Conservation (phyloP, 2,797 vertebrate genomes). For the Neosilurus hyrtlii region DNA sequence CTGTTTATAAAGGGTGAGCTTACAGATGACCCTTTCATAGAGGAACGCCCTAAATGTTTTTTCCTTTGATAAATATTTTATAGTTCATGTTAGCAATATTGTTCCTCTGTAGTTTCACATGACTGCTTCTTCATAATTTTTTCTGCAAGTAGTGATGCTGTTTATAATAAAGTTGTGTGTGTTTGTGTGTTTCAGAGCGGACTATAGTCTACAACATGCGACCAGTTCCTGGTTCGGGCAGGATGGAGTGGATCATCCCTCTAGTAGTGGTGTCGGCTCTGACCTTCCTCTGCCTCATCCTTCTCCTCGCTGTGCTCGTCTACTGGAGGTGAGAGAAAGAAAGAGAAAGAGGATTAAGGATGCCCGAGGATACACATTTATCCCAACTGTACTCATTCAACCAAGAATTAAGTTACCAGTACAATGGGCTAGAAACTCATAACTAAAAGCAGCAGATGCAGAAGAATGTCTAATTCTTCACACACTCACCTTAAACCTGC, state of each 20-base stretch:
- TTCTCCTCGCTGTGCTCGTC: constrained; percentile 86
- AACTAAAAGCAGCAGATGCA: background rate
- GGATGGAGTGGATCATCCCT: constrained; percentile 89
- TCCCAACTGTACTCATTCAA: background rate
- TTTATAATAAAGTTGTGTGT: background rate
- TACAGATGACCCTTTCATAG: background rate
- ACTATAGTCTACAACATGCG: constrained; percentile 79
- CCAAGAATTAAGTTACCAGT: background rate
- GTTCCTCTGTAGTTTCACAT: background rate
- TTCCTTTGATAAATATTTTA: constrained; percentile 12
- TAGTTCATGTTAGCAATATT: background rate
- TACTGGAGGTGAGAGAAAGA: constrained; percentile 86
- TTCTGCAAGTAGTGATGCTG: background rate
- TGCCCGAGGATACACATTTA: background rate
- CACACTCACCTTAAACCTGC: background rate
- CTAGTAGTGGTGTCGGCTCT: constrained; percentile 88
- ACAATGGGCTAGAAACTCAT: too few species aligned
- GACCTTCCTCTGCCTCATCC: constrained; percentile 86
- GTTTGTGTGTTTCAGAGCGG: constrained; percentile 67
- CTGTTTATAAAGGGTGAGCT: background rate
- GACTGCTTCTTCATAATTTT: background rate
- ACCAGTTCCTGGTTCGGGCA: constrained; percentile 66
- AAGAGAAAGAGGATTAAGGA: background rate
- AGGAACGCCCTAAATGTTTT: background rate
- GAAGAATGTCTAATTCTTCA: background rate